These are phyloP conservation scores for Hermetia illucens DNA, from an alignment of 1,140 invertebrate species.

Conservation along the genomic window DNA sequence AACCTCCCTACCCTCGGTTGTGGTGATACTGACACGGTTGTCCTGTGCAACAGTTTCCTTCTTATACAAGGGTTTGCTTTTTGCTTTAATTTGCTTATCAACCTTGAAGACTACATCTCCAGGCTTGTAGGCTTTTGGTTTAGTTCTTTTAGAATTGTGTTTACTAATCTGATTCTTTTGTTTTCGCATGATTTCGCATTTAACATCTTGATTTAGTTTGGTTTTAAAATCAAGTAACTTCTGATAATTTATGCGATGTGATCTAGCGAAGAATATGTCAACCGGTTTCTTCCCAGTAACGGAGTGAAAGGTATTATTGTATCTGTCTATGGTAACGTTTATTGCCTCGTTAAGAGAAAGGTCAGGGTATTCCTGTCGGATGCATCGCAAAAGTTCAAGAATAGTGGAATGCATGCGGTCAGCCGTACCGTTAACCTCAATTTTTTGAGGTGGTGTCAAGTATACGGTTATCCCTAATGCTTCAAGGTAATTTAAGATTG, in stretches of 20 bases:
- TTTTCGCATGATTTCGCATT: neutral
- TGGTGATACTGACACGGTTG: too few species aligned
- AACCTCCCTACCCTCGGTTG: too few species aligned
- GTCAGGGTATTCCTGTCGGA: neutral
- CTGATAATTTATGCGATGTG: neutral
- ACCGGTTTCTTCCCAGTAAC: neutral
- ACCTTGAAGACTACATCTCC: neutral
- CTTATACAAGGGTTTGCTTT: neutral
- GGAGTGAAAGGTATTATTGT: constrained; percentile 3
- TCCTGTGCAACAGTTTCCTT: too few species aligned
- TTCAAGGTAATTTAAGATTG: neutral
- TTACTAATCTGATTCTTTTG: neutral
- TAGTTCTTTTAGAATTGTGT: neutral
- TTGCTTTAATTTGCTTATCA: neutral
- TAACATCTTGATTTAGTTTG: neutral
- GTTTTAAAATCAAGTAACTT: neutral
- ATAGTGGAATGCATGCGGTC: constrained; percentile 2
- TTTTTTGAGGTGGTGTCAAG: neutral
- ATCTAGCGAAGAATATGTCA: neutral
- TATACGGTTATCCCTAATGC: neutral
- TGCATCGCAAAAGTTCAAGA: neutral
- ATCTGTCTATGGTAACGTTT: neutral
- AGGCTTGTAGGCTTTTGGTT: neutral
- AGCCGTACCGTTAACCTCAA: neutral
- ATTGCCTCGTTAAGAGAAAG: neutral